Conservation (phyloP, 2,797 vertebrate genomes). For the Anabacerthia variegaticeps region DNA sequence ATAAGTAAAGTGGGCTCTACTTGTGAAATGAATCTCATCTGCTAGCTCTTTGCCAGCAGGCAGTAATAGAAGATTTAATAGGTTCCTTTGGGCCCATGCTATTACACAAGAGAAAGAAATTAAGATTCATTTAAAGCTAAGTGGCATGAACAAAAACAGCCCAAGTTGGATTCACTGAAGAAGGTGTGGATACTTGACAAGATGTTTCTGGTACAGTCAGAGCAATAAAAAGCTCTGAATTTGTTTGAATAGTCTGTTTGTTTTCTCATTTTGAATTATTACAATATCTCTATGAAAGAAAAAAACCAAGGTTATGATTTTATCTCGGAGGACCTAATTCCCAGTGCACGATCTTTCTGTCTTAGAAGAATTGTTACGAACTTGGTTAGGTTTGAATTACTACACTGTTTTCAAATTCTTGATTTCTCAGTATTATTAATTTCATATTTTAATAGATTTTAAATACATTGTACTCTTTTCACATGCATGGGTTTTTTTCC, state of each 20-base stretch:
- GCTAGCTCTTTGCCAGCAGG: constrained; percentile 39
- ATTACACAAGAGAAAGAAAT: constrained; percentile 52
- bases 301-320: not conserved
- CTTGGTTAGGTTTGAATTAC: not conserved
- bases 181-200: not conserved
- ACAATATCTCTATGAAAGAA: not conserved
- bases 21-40: constrained; percentile 38
- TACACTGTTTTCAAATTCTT: not conserved
- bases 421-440: not conserved
- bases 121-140: constrained; percentile 60
- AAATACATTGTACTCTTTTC: not conserved
- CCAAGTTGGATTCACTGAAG: not conserved
- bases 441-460: not conserved
- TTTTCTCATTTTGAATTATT: constrained; percentile 1
- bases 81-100: constrained; percentile 39
- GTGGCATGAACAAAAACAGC: not conserved
- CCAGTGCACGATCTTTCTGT: not conserved
- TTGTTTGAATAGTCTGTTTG: not conserved
- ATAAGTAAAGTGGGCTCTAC: not conserved
- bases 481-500: not conserved
- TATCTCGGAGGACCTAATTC: not conserved
- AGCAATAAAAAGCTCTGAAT: not conserved
- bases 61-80: constrained; percentile 47
- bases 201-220: not conserved
- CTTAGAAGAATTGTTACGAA: not conserved